Evolutionary conservation across 2,113 vertebrate species (phyloP).

Genomic region (Circaetus gallicus): DNA sequence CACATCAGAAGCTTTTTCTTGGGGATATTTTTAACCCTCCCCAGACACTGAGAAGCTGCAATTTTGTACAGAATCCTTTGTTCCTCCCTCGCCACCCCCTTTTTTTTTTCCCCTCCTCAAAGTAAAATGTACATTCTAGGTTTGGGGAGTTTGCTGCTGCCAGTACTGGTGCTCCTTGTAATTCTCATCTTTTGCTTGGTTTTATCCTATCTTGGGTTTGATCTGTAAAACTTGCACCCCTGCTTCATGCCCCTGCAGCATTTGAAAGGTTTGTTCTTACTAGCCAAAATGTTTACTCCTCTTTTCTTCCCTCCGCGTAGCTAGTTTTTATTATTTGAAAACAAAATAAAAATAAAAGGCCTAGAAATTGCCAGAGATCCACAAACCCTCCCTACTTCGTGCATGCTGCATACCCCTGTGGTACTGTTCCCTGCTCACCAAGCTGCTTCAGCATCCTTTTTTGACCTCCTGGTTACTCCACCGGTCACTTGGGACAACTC

Average conservation of each 20-base stretch:
- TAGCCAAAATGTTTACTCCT: neutral
- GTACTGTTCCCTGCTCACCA: neutral
- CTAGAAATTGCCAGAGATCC: neutral
- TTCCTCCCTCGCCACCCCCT: neutral
- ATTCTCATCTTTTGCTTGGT: accelerated
- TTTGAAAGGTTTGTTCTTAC: neutral
- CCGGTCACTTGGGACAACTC: neutral
- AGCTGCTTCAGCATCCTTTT: neutral
- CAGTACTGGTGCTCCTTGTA: neutral
- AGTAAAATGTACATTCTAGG: neutral
- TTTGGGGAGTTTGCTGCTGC: neutral
- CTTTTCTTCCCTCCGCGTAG: neutral
- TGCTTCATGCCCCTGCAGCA: neutral
- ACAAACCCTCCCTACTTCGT: accelerated
- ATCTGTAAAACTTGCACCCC: neutral
- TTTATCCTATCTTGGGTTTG: neutral
- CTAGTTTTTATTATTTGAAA: neutral
- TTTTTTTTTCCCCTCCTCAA: no score
- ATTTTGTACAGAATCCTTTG: neutral
- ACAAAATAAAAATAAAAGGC: neutral
- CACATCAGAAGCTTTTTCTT: neutral
- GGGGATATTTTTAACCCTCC: neutral
- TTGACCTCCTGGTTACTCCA: neutral
- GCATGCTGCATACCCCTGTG: neutral
- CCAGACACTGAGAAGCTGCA: neutral